A percentile compares a stretch with the other conserved stretches of the same genome.
phyloP scores from a whole-genome alignment of 2,888 invertebrate species.

The Caenorhabditis afra region DNA sequence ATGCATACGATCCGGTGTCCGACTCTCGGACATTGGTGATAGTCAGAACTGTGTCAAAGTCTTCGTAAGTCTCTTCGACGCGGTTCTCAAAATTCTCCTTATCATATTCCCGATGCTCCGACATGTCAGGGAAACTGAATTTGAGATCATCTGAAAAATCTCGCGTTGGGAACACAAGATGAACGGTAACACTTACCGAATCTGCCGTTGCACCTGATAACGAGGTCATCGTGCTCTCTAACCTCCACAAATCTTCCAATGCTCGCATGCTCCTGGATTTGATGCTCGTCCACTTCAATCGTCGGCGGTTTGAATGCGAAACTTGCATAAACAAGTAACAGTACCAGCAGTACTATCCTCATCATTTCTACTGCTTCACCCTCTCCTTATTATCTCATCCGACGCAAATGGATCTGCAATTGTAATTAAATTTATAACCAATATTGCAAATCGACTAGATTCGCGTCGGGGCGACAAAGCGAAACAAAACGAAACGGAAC shows the following conservation, averaged over 20 bases:
- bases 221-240: constrained; percentile 32
- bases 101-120: constrained; percentile 32
- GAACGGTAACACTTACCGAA: constrained; percentile 20
- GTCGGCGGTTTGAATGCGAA: constrained; percentile 23
- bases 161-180: neutral
- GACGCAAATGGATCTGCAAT: constrained; percentile 30
- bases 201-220: constrained; percentile 47
- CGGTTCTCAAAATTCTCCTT: constrained; percentile 17
- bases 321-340: constrained; percentile 10
- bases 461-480: neutral
- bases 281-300: constrained; percentile 24
- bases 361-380: constrained; percentile 7
- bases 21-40: constrained; percentile 45
- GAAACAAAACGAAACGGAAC: constrained; percentile 1
- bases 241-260: constrained; percentile 59
- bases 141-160: constrained; percentile 36
- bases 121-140: constrained; percentile 27
- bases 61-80: constrained; percentile 12
- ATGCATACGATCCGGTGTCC: constrained; percentile 62
- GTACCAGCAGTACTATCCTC: constrained; percentile 6
- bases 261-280: constrained; percentile 20
- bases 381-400: constrained; percentile 13
- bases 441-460: constrained; percentile 18
- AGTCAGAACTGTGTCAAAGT: constrained; percentile 33
- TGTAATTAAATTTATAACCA: too few relatives aligned